Evolutionary conservation across 2,797 vertebrate species (phyloP).

Genomic region (Lutjanus argentimaculatus): DNA sequence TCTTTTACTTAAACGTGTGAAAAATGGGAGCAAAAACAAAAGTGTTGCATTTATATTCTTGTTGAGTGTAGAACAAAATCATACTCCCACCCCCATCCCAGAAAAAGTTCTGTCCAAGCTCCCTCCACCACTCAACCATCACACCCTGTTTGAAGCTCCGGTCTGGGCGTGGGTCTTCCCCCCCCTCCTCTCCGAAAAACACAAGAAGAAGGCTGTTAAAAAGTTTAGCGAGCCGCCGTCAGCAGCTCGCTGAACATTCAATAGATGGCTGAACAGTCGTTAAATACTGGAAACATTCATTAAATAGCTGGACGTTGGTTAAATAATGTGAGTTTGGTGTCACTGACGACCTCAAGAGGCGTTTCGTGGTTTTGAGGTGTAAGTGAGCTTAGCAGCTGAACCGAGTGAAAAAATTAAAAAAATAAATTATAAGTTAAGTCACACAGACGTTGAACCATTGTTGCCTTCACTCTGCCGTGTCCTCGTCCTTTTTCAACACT

Average conservation of each 20-base stretch:
- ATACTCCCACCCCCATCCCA: conserved; percentile 54
- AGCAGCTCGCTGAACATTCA: conserved; percentile 79
- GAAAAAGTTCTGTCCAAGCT: conserved; percentile 60
- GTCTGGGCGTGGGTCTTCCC: conserved; percentile 28
- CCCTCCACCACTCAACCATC: conserved; percentile 36
- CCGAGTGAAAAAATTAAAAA: conserved; percentile 58
- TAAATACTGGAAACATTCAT: conserved; percentile 79
- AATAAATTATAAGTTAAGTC: conserved; percentile 51
- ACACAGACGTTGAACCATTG: conserved; percentile 49
- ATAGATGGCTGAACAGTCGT: conserved; percentile 78
- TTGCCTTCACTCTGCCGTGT: conserved; percentile 72
- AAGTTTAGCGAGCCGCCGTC: conserved; percentile 44
- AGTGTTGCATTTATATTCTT: no score
- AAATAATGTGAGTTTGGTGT: conserved; percentile 66
- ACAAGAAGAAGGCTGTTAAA: conserved; percentile 73
- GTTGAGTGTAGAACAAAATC: conserved; percentile 47
- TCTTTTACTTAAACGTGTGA: no score
- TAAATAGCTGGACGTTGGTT: conserved; percentile 69
- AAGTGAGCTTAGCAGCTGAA: conserved; percentile 82
- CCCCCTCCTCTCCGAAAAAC: conserved; percentile 16
- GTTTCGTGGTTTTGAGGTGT: conserved; percentile 72
- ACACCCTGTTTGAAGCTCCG: conserved; percentile 53
- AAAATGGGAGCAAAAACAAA: no score
- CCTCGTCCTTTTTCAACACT: conserved; percentile 22
- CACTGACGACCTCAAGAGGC: conserved; percentile 74